Conservation (phyloP, 2,113 vertebrate species). For the Trichechus manatus region DNA sequence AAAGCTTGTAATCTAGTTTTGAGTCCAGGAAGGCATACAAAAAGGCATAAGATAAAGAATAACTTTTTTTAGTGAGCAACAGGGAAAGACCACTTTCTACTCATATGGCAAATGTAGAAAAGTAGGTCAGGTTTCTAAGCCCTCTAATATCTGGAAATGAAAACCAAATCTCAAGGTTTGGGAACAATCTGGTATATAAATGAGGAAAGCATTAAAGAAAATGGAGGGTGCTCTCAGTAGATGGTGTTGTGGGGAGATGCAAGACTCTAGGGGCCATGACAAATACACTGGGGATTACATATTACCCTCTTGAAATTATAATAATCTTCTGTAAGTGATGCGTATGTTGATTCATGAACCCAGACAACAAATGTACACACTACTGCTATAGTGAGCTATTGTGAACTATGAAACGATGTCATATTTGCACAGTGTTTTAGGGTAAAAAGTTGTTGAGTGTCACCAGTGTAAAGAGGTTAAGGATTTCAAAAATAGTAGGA, state of each 20-base stretch:
- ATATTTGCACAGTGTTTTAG: neutral
- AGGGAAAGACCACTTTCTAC: neutral
- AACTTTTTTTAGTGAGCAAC: neutral
- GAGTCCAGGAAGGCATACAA: neutral
- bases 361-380: neutral
- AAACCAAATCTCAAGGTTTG: neutral
- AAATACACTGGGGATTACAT: neutral
- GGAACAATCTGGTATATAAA: neutral
- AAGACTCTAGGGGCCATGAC: neutral
- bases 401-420: neutral
- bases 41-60: neutral
- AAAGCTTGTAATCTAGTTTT: constrained; percentile 13
- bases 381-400: neutral
- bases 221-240: constrained; percentile 6
- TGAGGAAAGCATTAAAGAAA: constrained; percentile 21
- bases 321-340: neutral
- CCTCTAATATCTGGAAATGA: constrained; percentile 10
- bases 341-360: constrained; percentile 10
- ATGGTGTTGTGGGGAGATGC: neutral
- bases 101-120: neutral
- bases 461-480: neutral
- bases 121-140: constrained; percentile 8
- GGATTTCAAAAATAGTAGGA: constrained; percentile 5
- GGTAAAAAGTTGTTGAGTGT: neutral
- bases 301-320: neutral